phyloP scores from a whole-genome alignment of 2,888 invertebrate species.

The Bursaphelenchus okinawaensis region DNA sequence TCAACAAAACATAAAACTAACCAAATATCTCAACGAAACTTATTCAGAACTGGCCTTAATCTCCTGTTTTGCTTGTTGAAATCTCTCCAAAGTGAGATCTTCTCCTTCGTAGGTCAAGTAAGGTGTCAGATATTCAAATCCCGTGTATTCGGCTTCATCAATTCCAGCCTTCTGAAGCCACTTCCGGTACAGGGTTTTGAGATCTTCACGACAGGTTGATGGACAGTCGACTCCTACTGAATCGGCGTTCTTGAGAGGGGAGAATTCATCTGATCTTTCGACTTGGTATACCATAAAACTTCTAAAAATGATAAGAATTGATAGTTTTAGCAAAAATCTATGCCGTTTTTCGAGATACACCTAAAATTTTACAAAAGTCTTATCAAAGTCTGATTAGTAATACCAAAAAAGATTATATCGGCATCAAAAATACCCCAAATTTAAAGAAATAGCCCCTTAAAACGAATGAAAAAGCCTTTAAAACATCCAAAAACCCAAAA shows the following conservation, averaged over 20 bases:
- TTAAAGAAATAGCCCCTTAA: constrained; percentile 8
- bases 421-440: constrained; percentile 11
- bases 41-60: no score
- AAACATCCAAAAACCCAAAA: not conserved
- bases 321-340: no score
- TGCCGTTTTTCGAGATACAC: not conserved
- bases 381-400: constrained; percentile 3
- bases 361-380: constrained; percentile 3
- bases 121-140: no score
- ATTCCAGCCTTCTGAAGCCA: constrained; percentile 12
- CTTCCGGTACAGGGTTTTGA: not conserved
- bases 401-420: not conserved
- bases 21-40: no score
- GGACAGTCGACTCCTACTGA: constrained; percentile 72
- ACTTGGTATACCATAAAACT: constrained; percentile 83
- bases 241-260: constrained; percentile 90
- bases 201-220: constrained; percentile 20
- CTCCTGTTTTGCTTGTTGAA: not conserved
- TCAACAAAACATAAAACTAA: no score
- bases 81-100: constrained; percentile 2
- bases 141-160: no score
- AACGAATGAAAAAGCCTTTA: not conserved
- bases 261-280: constrained; percentile 87
- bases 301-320: constrained; percentile 44
- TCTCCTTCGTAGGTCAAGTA: constrained; percentile 16